These are phyloP conservation scores for Charaxes varanes DNA, from an alignment of 1,140 invertebrate species.

Conservation along the genomic window DNA sequence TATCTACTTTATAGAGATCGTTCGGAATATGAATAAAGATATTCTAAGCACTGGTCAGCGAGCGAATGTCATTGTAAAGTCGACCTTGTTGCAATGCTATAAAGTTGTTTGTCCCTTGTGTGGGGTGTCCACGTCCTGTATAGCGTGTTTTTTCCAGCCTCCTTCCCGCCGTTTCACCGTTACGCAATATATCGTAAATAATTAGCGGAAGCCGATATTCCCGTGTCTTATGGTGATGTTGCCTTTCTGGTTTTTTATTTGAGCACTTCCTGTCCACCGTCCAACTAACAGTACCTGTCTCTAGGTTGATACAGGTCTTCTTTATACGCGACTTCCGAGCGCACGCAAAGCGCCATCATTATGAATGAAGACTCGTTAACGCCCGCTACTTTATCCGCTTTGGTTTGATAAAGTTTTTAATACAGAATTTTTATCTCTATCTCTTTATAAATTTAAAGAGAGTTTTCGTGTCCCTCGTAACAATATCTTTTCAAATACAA, in stretches of 20 bases:
- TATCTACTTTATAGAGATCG: slow-evolving; percentile 59
- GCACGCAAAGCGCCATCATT: too few species aligned
- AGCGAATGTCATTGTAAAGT: slow-evolving; percentile 31
- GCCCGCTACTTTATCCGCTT: too few species aligned
- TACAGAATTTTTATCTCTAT: too few species aligned
- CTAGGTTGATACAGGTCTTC: slow-evolving; percentile 23
- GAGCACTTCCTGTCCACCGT: slow-evolving; percentile 56
- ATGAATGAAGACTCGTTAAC: too few species aligned
- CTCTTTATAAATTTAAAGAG: too few species aligned
- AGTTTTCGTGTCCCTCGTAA: too few species aligned
- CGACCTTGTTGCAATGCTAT: slow-evolving; percentile 25
- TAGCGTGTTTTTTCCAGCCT: slow-evolving; percentile 63
- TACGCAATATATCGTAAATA: slow-evolving; percentile 74
- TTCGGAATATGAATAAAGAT: slow-evolving; percentile 66
- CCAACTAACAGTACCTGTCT: slow-evolving; percentile 46
- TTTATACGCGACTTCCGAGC: slow-evolving; percentile 12
- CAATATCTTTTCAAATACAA: too few species aligned
- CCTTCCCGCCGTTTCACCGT: slow-evolving; percentile 72
- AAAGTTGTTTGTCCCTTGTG: slow-evolving; percentile 27
- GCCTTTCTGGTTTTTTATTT: slow-evolving; percentile 61
- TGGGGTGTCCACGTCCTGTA: slow-evolving; percentile 52
- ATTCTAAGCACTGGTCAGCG: slow-evolving; percentile 51
- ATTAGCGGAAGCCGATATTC: slow-evolving; percentile 72
- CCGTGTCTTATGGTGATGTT: slow-evolving; percentile 70
- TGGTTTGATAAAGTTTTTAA: too few species aligned